Evolutionary conservation across 2,113 vertebrate genomes (phyloP), one percentile per base, ranked within the genome.

Genomic region (Neotragus pygmaeus): DNA sequence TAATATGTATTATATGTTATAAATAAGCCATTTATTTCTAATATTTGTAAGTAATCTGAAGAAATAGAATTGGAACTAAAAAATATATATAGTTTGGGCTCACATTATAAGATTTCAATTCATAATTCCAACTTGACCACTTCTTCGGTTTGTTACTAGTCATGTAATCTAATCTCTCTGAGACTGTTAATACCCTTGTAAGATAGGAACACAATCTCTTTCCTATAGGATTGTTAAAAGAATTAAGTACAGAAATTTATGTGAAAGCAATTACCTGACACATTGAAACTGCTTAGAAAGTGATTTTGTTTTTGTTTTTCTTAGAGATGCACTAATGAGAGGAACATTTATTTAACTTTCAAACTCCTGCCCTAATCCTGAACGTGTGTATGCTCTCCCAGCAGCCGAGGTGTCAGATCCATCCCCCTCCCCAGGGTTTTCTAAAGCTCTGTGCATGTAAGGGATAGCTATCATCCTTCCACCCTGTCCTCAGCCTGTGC

Each of bases 251-350:
- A 43, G 94, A 88, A 88, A 53, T 33, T 4, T 73, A 33, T 64
- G 78, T 95, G 64, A 83, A 89, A 78, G 17, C 33, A 64, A 23
- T 89, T 78, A 92, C 30, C 51, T 85, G 64, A 30, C 64, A 78
- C 43, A 33, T 36, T 55, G 57, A 36, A 88, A 96, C 39, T 88
- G 43, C 86, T 91, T 64, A 84, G 57, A 75, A 90, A 82, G 49
- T 60, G 28, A 43, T 53, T 94, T 93, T 95, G 36, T 30, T 86
- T 90, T 80, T 95, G 64, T 83, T 93, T 94, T 60, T 58, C 58
- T 58, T 93, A 51, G 25, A 57, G 33, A 30, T 10, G 2, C 28
- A 83, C 33, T 53, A 51, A 87, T 33, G 78, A 19, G 49, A 82
- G 25, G 57, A 70, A 36, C 57, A 55, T 39, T 82, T 73, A 15